Percentiles rank a stretch among this genome's conserved stretches.
These are phyloP conservation scores for Steatornis caripensis DNA, from an alignment of 2,113 vertebrate species.

Conservation along the genomic window DNA sequence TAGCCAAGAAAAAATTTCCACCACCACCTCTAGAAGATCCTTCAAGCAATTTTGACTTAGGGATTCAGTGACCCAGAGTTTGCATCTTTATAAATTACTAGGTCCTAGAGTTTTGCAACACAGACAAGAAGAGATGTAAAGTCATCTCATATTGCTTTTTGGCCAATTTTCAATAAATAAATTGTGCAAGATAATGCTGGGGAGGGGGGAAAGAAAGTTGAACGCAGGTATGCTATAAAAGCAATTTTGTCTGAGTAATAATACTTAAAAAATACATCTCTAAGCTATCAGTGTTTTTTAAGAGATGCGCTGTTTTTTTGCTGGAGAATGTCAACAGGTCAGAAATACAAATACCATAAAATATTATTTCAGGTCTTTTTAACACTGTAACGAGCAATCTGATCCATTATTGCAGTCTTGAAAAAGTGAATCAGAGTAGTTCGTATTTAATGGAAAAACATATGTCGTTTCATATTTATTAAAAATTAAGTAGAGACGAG, in stretches of 20 bases:
- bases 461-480: constrained; percentile 21
- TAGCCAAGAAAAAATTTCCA: background rate
- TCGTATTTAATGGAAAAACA: constrained; percentile 41
- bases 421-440: background rate
- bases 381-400: constrained; percentile 8
- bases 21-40: background rate
- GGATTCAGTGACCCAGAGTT: background rate
- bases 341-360: background rate
- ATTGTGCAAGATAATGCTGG: background rate
- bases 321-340: background rate
- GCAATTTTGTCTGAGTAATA: background rate
- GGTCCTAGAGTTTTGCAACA: background rate
- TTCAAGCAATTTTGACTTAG: background rate
- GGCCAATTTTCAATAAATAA: background rate
- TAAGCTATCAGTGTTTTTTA: background rate
- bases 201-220: background rate
- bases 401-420: background rate
- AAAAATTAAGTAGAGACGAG: constrained; percentile 15
- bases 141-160: background rate
- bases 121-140: background rate
- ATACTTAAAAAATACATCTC: background rate
- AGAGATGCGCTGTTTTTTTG: background rate
- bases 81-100: background rate
- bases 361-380: background rate
- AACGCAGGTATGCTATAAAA: background rate